A percentile compares a stretch with the other conserved stretches of the same genome.
phyloP scores from a whole-genome alignment of 2,888 invertebrate genomes.

The Stegophylla sp. region DNA sequence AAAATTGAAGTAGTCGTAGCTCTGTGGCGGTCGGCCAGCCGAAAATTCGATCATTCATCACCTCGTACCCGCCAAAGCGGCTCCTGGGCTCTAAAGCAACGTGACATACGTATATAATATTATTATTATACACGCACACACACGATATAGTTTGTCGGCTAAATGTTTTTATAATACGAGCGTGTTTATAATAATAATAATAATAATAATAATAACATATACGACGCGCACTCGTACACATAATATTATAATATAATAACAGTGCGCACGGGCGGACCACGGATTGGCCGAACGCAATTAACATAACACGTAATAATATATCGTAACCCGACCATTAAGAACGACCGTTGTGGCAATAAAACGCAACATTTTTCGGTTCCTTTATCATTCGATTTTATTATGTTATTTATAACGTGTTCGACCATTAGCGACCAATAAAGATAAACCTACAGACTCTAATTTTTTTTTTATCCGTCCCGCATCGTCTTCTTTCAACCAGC shows the following conservation, averaged over 20 bases:
- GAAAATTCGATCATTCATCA: slow-evolving; percentile 54
- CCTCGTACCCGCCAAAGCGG: slow-evolving; percentile 25
- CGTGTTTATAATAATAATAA: slow-evolving; percentile 1
- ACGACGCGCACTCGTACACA: no score
- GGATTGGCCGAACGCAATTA: slow-evolving; percentile 53
- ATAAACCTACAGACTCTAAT: slow-evolving; percentile 47
- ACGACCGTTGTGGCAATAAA: slow-evolving; percentile 53
- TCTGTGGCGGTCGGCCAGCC: neutral
- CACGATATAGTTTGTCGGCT: slow-evolving; percentile 45
- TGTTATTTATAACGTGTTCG: slow-evolving; percentile 59
- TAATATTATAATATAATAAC: neutral
- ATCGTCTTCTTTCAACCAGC: neutral
- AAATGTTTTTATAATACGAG: slow-evolving; percentile 34
- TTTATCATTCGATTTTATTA: slow-evolving; percentile 59
- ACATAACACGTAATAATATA: no score
- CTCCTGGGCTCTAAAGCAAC: slow-evolving; percentile 51
- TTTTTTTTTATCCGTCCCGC: no score
- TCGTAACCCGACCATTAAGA: slow-evolving; percentile 53
- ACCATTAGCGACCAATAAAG: slow-evolving; percentile 59
- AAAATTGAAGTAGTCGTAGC: neutral
- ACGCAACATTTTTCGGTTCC: slow-evolving; percentile 57
- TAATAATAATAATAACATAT: neutral
- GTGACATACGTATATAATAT: no score
- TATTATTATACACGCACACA: no score
- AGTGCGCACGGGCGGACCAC: slow-evolving; percentile 16